Base-by-base conservation (phyloP, 2,888 invertebrate genomes). In the Mamestra brassicae region DNA sequence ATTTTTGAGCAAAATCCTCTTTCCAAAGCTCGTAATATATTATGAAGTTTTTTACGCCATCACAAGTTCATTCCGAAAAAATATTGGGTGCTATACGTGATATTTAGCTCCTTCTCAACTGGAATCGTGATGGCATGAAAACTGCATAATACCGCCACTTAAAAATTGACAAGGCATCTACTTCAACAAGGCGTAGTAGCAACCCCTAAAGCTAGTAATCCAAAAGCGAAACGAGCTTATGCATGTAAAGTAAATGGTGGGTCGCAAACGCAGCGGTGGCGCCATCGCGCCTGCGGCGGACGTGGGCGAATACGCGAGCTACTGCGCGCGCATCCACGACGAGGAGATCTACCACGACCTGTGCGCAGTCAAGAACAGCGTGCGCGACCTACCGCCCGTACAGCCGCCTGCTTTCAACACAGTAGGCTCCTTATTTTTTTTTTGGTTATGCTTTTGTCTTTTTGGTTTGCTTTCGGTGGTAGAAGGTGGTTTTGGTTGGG, bases 271-370 rank as follows among this genome's bases (percentile, higher is more conserved):
- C 91, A 94, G 94, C 92, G 93, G 94, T 89, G 94, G 90, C 89
- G 92, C 91, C 90, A 78, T 86, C 80, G 86, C 87, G 68, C 85
- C 88, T 71, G 89, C 88, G 84, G 92, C 90, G 83, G 97, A 96
- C 87, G 97, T 97, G 88, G 97, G 97, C 89, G 97, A 97, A 92
- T 98, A 97, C 93, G 97, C 97, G 90, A 97, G 97, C 94, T 97
- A 97, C 96, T 97, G 97, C 97, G 97, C 97, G 94, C 97, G 97
- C 94, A 97, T 97, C 92, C 97, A 98, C 96, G 98, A 98, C 94
- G 99, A 99, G 95, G 98, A 99, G 97, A 98, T 99, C 95, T 99
- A 99, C 97, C 99, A 99, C 97, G 99, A 99, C 97, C 97, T 99
- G 93, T 98, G 98, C 97, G 98, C 97, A 89, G 97, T 98, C 92